phyloP scores from a whole-genome alignment of 2,113 vertebrate species.

The Regulus satrapa region DNA sequence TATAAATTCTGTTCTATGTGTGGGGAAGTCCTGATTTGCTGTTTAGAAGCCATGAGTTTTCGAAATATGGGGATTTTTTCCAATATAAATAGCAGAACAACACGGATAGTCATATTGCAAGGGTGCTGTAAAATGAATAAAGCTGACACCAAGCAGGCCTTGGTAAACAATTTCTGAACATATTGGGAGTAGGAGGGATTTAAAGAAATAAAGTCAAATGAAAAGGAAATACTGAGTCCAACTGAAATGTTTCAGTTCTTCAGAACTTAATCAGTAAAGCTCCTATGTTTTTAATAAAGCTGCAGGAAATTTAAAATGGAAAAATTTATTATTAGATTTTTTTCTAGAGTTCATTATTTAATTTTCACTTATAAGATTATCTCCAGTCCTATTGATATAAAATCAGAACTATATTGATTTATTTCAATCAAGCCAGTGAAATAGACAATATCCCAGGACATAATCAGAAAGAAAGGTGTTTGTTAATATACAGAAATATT shows the following conservation, averaged over 20 bases:
- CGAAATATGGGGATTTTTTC: background rate
- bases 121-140: background rate
- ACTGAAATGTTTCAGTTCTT: background rate
- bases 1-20: background rate
- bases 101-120: background rate
- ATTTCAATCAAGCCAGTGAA: background rate
- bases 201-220: background rate
- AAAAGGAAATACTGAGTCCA: background rate
- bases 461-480: background rate
- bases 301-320: background rate
- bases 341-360: background rate
- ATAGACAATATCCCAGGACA: background rate
- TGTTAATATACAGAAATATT: slow-evolving; percentile 38
- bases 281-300: background rate
- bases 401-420: background rate
- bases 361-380: background rate
- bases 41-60: background rate
- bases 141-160: background rate
- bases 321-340: background rate
- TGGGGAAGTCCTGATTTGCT: background rate
- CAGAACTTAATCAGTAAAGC: background rate
- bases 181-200: background rate
- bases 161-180: background rate
- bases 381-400: background rate
- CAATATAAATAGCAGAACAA: background rate